phyloP scores from a whole-genome alignment of 2,113 vertebrate species.

The Cryptotis parvus region DNA sequence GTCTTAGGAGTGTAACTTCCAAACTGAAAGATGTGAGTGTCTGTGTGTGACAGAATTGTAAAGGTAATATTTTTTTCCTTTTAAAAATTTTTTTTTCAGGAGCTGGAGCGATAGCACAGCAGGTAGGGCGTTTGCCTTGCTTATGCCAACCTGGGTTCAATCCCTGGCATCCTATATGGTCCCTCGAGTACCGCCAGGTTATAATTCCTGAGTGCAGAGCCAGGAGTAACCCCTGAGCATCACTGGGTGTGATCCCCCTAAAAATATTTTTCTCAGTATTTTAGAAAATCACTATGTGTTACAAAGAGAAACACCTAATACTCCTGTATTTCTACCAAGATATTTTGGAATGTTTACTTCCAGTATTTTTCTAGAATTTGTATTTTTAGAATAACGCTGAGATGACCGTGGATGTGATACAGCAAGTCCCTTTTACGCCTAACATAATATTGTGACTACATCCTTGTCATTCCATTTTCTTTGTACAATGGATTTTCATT shows the following conservation, averaged over 20 bases:
- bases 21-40: not conserved
- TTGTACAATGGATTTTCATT: conserved; percentile 23
- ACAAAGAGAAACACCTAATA: not conserved
- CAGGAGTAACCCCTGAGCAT: too few relatives aligned
- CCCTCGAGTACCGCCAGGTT: too few relatives aligned
- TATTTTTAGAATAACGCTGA: conserved; percentile 26
- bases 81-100: conserved; percentile 27
- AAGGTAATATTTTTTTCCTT: conserved; percentile 17
- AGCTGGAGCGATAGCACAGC: too few relatives aligned
- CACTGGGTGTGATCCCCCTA: too few relatives aligned
- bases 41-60: not conserved
- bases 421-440: conserved; percentile 25
- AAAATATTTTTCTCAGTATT: too few relatives aligned
- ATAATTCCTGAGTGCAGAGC: too few relatives aligned
- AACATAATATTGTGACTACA: not conserved
- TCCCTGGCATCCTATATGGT: too few relatives aligned
- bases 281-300: not conserved
- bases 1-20: conserved; percentile 23
- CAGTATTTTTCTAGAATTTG: conserved; percentile 31
- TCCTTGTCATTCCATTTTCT: conserved; percentile 43
- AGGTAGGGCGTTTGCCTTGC: too few relatives aligned
- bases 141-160: too few relatives aligned
- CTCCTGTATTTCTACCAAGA: conserved; percentile 2
- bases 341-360: conserved; percentile 39
- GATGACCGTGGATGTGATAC: not conserved